These are phyloP conservation scores for Nansenia antarctica DNA, from an alignment of 2,113 vertebrate genomes.

Conservation along the genomic window DNA sequence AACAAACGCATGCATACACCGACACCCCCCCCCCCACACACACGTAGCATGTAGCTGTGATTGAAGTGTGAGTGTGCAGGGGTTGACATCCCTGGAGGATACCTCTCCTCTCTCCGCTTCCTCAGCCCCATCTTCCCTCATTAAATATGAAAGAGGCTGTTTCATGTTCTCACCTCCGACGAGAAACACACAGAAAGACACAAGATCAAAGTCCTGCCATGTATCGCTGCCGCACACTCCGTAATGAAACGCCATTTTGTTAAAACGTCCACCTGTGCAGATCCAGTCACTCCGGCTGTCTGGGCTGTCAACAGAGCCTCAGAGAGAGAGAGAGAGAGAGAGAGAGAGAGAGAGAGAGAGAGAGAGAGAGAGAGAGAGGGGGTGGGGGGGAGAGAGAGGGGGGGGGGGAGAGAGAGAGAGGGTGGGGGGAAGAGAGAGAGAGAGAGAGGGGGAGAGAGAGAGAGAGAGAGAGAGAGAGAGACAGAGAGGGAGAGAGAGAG, in stretches of 20 bases:
- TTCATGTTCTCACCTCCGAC: conserved; percentile 60
- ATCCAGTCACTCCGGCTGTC: background rate
- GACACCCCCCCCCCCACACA: too few relatives aligned
- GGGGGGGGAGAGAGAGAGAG: too few relatives aligned
- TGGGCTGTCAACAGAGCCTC: conserved; percentile 9
- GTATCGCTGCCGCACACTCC: conserved; percentile 24
- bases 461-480: too few relatives aligned
- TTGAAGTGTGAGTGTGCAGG: background rate
- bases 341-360: too few relatives aligned
- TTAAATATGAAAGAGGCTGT: conserved; percentile 64
- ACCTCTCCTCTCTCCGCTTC: conserved; percentile 40
- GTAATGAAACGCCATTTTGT: conserved; percentile 43
- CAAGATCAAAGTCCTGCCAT: conserved; percentile 57
- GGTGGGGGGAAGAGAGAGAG: too few relatives aligned
- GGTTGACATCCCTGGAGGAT: conserved; percentile 48
- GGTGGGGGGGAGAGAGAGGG: too few relatives aligned
- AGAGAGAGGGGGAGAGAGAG: too few relatives aligned
- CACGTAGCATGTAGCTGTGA: conserved; percentile 6
- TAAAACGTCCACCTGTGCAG: conserved; percentile 35
- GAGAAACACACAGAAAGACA: conserved; percentile 12
- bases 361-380: too few relatives aligned
- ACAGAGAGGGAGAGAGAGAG: too few relatives aligned
- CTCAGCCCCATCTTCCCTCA: conserved; percentile 58
- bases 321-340: too few relatives aligned
- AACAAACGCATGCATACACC: conserved; percentile 17